These are phyloP conservation scores for Hecatera dysodea DNA, from an alignment of 2,888 invertebrate genomes.

Conservation along the genomic window DNA sequence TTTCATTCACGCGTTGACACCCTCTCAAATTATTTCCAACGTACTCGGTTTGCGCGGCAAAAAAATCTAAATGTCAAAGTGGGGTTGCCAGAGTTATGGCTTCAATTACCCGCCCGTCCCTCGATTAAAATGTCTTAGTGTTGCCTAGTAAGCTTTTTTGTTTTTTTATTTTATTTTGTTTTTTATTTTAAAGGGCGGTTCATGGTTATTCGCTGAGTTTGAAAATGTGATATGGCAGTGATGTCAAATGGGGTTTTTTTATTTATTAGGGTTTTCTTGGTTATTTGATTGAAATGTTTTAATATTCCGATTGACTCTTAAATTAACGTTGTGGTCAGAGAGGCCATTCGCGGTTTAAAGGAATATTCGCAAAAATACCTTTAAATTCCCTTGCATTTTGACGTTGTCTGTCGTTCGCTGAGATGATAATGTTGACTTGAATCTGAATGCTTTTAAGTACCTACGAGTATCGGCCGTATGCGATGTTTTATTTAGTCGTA, in stretches of 20 bases:
- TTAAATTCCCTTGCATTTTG: no score
- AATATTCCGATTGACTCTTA: neutral
- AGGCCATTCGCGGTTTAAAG: no score
- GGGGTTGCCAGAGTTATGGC: constrained; percentile 89
- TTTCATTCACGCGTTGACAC: constrained; percentile 70
- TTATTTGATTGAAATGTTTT: neutral
- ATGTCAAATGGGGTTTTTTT: constrained; percentile 1
- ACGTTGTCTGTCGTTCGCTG: no score
- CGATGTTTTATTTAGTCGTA: no score
- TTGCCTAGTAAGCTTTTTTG: constrained; percentile 75
- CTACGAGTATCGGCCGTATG: no score
- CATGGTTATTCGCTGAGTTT: constrained; percentile 68
- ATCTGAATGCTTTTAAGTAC: no score
- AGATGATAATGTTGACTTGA: no score
- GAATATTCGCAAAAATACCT: no score
- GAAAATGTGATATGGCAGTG: constrained; percentile 25
- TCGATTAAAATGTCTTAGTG: constrained; percentile 89
- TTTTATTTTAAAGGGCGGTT: constrained; percentile 74
- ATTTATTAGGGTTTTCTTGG: constrained; percentile 17
- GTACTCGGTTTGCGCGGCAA: constrained; percentile 82
- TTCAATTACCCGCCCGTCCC: constrained; percentile 85
- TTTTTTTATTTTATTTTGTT: constrained; percentile 70
- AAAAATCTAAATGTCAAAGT: constrained; percentile 89
- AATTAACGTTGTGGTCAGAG: neutral
- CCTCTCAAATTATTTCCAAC: constrained; percentile 79